Percentiles rank a stretch among this genome's conserved stretches.
Evolutionary conservation across 2,113 vertebrate genomes (phyloP).

Genomic region (Pterocles orientalis): DNA sequence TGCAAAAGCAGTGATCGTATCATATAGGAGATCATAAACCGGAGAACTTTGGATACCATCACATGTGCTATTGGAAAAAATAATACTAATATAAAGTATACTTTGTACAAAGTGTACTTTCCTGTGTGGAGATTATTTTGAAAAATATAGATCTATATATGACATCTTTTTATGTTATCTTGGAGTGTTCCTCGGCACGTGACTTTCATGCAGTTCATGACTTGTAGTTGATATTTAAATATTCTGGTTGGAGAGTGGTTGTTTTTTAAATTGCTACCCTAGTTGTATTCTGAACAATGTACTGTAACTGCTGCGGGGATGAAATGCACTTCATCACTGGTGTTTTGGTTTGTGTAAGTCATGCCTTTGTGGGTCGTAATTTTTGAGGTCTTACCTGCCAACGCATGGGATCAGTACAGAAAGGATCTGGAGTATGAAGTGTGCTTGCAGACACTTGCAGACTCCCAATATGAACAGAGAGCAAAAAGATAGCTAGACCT

Average conservation of each 20-base stretch:
- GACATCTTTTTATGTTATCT: not conserved
- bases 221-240: conserved; percentile 6
- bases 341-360: not conserved
- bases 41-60: not conserved
- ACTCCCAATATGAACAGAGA: not conserved
- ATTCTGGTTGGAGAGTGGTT: not conserved
- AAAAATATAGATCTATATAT: not conserved
- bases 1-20: not conserved
- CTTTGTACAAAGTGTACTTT: not conserved
- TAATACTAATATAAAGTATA: not conserved
- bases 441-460: not conserved
- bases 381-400: not conserved
- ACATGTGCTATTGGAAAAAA: not conserved
- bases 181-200: not conserved
- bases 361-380: not conserved
- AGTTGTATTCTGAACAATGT: not conserved
- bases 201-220: not conserved
- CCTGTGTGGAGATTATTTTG: not conserved
- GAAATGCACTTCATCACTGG: not conserved
- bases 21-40: not conserved
- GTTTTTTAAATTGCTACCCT: not conserved
- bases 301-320: not conserved
- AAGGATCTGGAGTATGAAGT: not conserved
- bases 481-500: not conserved
- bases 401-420: not conserved